A percentile compares a stretch with the other conserved stretches of the same genome.
These are phyloP conservation scores for Himalopsyche anomala DNA, from an alignment of 2,888 invertebrate species.

Conservation along the genomic window DNA sequence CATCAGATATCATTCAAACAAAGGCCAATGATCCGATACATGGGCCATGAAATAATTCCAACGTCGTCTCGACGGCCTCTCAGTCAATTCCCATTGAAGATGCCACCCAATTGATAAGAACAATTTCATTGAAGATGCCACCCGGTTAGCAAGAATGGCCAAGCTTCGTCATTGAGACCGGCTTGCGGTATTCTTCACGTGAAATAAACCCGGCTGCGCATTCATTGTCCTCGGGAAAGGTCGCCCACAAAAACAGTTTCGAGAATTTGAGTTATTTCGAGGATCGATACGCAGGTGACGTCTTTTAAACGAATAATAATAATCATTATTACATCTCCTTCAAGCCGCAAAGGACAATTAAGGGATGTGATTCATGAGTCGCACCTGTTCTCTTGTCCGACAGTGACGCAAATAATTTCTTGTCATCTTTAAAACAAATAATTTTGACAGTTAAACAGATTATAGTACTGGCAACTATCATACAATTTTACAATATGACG, in stretches of 20 bases:
- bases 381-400: too few species aligned
- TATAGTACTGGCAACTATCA: too few species aligned
- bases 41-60: conserved; percentile 38
- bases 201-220: neutral
- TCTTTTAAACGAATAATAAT: too few species aligned
- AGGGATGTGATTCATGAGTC: too few species aligned
- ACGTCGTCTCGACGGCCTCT: neutral
- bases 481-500: too few species aligned
- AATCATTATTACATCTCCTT: too few species aligned
- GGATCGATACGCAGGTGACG: neutral
- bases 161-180: conserved; percentile 23
- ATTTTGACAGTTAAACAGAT: too few species aligned
- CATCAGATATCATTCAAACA: conserved; percentile 5
- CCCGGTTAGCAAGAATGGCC: conserved; percentile 16
- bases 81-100: neutral
- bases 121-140: conserved; percentile 37
- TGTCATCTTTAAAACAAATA: too few species aligned
- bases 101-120: conserved; percentile 22
- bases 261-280: conserved; percentile 4
- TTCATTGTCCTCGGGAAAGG: conserved; percentile 31
- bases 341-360: too few species aligned
- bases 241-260: neutral
- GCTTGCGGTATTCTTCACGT: conserved; percentile 25
- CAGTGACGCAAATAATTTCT: too few species aligned
- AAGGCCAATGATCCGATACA: conserved; percentile 28